These are phyloP conservation scores for Phrynocephalus forsythii DNA, from an alignment of 2,797 vertebrate species.

Conservation along the genomic window DNA sequence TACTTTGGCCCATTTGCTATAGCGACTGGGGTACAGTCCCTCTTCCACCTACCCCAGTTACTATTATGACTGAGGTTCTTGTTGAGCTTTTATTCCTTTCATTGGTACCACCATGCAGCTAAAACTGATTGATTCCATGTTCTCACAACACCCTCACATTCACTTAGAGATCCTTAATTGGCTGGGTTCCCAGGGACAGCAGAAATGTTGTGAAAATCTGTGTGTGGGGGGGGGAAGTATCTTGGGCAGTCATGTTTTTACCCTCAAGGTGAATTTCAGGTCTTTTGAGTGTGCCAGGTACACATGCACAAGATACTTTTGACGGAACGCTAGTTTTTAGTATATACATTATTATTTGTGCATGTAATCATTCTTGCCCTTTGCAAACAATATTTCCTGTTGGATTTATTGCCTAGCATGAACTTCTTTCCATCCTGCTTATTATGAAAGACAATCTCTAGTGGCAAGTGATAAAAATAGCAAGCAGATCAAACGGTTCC, in stretches of 20 bases:
- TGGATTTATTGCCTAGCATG: constrained; percentile 27
- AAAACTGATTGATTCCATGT: neutral
- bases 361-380: constrained; percentile 12
- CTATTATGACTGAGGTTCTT: neutral
- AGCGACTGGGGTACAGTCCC: neutral
- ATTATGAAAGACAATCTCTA: constrained; percentile 67
- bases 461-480: constrained; percentile 69
- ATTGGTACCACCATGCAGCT: neutral
- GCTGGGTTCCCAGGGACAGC: neutral
- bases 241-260: neutral
- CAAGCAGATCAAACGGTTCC: constrained; percentile 68
- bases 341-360: neutral
- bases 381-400: constrained; percentile 29
- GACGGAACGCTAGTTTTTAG: neutral
- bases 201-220: neutral
- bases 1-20: neutral
- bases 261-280: neutral
- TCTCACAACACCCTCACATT: neutral
- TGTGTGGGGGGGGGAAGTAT: neutral
- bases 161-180: neutral
- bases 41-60: neutral
- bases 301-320: neutral
- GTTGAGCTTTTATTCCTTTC: neutral
- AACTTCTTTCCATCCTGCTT: constrained; percentile 53
- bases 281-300: neutral